Conservation (phyloP, 2,797 vertebrate genomes). For the Sebastes nivosus region DNA sequence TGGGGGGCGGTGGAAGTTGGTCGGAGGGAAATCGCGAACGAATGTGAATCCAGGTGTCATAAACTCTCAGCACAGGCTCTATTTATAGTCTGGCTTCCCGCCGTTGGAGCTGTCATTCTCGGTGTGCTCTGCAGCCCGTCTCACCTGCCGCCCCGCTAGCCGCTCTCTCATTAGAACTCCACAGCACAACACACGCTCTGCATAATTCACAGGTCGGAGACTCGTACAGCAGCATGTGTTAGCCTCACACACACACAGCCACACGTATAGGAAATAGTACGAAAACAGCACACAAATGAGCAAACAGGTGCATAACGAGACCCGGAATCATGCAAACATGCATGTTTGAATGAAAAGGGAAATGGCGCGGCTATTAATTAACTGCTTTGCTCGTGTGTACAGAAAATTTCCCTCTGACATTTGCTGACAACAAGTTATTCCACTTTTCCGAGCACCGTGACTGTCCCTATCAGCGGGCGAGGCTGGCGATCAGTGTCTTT, state of each 20-base stretch:
- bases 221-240: slow-evolving; percentile 36
- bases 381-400: not conserved
- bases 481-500: slow-evolving; percentile 22
- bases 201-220: slow-evolving; percentile 60
- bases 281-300: slow-evolving; percentile 9
- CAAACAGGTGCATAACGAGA: slow-evolving; percentile 1
- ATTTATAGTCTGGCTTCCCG: slow-evolving; percentile 63
- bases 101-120: slow-evolving; percentile 59
- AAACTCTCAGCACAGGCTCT: slow-evolving; percentile 47
- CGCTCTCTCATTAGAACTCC: slow-evolving; percentile 67
- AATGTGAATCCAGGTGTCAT: slow-evolving; percentile 62
- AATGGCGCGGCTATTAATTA: not conserved
- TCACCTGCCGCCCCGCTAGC: slow-evolving; percentile 42
- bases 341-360: not conserved
- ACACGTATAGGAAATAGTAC: not conserved
- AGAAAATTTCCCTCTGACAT: slow-evolving; percentile 27
- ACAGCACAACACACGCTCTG: slow-evolving; percentile 31
- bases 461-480: slow-evolving; percentile 12
- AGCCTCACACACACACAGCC: not conserved
- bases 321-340: not conserved
- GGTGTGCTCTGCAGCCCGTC: slow-evolving; percentile 40
- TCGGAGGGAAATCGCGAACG: slow-evolving; percentile 27
- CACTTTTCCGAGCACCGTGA: not conserved
- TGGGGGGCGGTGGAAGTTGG: slow-evolving; percentile 12
- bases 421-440: slow-evolving; percentile 38